phyloP scores from a whole-genome alignment of 2,888 invertebrate genomes.

The Heteromurus nitidus region DNA sequence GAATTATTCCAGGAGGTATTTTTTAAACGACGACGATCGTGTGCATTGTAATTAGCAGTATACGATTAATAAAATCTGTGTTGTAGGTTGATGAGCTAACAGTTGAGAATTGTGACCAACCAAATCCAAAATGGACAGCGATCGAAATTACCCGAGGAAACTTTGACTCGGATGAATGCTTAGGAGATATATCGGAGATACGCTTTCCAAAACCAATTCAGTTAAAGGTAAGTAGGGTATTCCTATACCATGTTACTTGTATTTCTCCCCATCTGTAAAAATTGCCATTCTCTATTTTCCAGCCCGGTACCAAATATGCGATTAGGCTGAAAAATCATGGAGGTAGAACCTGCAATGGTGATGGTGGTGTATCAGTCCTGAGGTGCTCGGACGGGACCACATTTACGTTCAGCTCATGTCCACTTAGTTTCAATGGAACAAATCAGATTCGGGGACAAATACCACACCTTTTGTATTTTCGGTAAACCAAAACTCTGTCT shows the following conservation, averaged over 20 bases:
- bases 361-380: slow-evolving; percentile 90
- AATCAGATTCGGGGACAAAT: slow-evolving; percentile 95
- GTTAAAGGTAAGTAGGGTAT: slow-evolving; percentile 81
- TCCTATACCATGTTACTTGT: too few relatives aligned
- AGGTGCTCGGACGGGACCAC: slow-evolving; percentile 94
- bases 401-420: slow-evolving; percentile 92
- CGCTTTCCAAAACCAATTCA: slow-evolving; percentile 92
- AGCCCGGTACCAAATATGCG: slow-evolving; percentile 85
- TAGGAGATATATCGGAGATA: slow-evolving; percentile 89
- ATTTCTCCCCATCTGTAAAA: too few relatives aligned
- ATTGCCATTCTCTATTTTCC: slow-evolving; percentile 10
- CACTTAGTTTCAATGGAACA: slow-evolving; percentile 97
- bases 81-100: slow-evolving; percentile 68
- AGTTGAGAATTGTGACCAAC: slow-evolving; percentile 74
- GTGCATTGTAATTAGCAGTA: slow-evolving; percentile 18
- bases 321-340: slow-evolving; percentile 91
- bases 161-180: slow-evolving; percentile 88
- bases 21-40: background rate
- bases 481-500: slow-evolving; percentile 78
- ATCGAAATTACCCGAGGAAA: slow-evolving; percentile 89
- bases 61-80: slow-evolving; percentile 7
- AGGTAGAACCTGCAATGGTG: slow-evolving; percentile 94
- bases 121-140: slow-evolving; percentile 85
- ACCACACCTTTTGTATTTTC: slow-evolving; percentile 92
- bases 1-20: slow-evolving; percentile 81